Percentiles rank a stretch among this genome's conserved stretches.
Conservation (phyloP, 2,888 invertebrate genomes). For the Eupithecia subumbrata region DNA sequence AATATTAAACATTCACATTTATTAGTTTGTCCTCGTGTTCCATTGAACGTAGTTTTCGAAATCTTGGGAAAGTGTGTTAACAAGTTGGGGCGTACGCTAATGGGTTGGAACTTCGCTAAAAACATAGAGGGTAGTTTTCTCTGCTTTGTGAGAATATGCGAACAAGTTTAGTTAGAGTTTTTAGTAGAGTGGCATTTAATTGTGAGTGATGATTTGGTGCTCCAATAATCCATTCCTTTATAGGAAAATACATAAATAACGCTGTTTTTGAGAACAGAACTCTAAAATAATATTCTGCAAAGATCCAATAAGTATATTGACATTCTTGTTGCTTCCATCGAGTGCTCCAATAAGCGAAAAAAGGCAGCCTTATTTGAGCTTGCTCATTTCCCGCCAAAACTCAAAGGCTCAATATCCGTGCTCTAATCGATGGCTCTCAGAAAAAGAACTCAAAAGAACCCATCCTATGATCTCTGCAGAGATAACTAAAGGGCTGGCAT, state of each 20-base stretch:
- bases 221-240: not conserved
- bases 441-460: constrained; percentile 66
- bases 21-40: constrained; percentile 83
- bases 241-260: not conserved
- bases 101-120: constrained; percentile 56
- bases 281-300: not conserved
- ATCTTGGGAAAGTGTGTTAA: constrained; percentile 81
- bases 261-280: not conserved
- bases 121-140: constrained; percentile 23
- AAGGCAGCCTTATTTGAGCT: constrained; percentile 28
- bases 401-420: constrained; percentile 40
- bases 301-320: constrained; percentile 6
- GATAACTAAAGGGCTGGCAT: constrained; percentile 64
- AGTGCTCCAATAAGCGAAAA: constrained; percentile 32
- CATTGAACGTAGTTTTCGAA: constrained; percentile 78
- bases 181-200: not conserved
- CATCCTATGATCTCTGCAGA: constrained; percentile 72
- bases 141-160: not conserved
- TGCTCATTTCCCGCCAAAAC: constrained; percentile 36
- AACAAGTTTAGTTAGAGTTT: not conserved
- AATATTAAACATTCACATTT: constrained; percentile 84
- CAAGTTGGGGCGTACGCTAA: constrained; percentile 56
- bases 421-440: constrained; percentile 60
- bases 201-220: not conserved
- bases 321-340: constrained; percentile 17